Base-by-base conservation (phyloP, 35 echinoderm and acorn worm species). In the Holothuria glaberrima region DNA sequence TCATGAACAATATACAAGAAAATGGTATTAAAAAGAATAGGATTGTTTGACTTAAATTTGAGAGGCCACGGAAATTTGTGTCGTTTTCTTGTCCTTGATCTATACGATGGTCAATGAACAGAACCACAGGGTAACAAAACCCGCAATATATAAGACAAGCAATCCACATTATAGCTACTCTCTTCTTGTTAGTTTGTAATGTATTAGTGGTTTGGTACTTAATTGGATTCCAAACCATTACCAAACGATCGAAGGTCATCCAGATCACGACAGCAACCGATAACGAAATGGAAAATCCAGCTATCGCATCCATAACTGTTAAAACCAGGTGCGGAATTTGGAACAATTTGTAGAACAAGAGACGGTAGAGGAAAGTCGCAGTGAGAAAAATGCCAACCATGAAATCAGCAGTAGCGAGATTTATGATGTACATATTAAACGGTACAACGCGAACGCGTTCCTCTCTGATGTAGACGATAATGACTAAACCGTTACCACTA, bases 401-500 rank as follows among this genome's bases (percentile, higher is more conserved):
- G n/a, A n/a, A n/a, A n/a, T n/a, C n/a, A n/a, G n/a, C n/a, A n/a
- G n/a, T n/a, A n/a, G 41, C n/a, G n/a, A n/a, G n/a, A n/a, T n/a
- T n/a, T n/a, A n/a, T n/a, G n/a, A n/a, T n/a, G n/a, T n/a, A n/a
- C n/a, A n/a, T n/a, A n/a, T n/a, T n/a, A n/a, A n/a, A n/a, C n/a
- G n/a, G n/a, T n/a, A n/a, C n/a, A n/a, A 9, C 18, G 24, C 72
- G 72, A 45, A 41, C 46, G 10, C 72, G 72, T 41, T 16, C 41
- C 19, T 76, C 72, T 45, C 17, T 76, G 24, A 14, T 19, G 21
- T 76, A 76, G 41, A 34, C 25, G 72, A 20, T 12, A 19, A 76
- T 76, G 72, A 76, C 72, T 44, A 76, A 41, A n/a, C 12, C 72
- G 41, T 76, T 76, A 19, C 72, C 72, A 20, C 17, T 7, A 45